Conservation (phyloP, 2,888 invertebrate genomes). For the Drosophila conformis region DNA sequence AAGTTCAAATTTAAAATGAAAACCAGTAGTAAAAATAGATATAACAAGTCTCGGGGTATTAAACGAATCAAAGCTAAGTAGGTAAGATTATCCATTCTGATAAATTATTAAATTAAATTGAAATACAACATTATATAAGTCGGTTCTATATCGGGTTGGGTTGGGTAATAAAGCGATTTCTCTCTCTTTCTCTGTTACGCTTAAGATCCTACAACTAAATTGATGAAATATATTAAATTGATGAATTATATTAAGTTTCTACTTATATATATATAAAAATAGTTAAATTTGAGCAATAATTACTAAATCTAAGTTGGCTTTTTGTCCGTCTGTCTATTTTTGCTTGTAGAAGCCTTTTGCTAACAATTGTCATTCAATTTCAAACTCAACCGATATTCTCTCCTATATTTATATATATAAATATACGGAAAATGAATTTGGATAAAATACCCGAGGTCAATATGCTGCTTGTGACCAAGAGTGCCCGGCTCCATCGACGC, state of each 20-base stretch:
- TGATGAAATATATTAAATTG: background rate
- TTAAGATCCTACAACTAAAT: background rate
- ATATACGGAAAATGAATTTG: constrained; percentile 10
- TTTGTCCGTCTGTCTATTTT: background rate
- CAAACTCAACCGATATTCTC: background rate
- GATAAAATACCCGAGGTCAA: constrained; percentile 40
- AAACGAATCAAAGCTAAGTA: background rate
- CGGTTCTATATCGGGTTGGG: background rate
- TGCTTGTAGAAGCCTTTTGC: background rate
- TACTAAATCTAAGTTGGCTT: background rate
- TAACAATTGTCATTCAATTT: background rate
- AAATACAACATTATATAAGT: background rate
- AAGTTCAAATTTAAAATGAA: background rate
- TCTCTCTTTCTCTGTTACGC: background rate
- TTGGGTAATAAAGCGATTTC: background rate
- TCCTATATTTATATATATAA: background rate
- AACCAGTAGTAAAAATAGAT: fast-evolving
- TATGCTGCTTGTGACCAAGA: constrained; percentile 31
- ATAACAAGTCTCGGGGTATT: fast-evolving
- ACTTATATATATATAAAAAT: background rate
- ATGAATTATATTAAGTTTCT: background rate
- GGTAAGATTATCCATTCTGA: fast-evolving
- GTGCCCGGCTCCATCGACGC: constrained; percentile 59
- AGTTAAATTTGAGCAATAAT: background rate
- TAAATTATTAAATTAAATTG: background rate